phyloP scores from a whole-genome alignment of 2,797 vertebrate species.

The Coregonus sp. region DNA sequence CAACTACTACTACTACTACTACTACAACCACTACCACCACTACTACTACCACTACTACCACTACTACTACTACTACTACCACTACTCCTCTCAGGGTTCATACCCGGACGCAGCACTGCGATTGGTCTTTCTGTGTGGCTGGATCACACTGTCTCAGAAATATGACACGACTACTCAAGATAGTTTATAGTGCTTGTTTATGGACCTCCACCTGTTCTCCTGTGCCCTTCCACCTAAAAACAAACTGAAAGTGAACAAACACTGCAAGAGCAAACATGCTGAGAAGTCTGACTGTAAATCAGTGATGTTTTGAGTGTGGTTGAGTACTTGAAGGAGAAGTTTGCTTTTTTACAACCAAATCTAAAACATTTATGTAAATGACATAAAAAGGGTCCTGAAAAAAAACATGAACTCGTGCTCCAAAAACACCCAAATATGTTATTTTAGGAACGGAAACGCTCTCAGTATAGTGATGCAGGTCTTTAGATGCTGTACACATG shows the following conservation, averaged over 20 bases:
- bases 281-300: background rate
- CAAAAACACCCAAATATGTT: too few relatives aligned
- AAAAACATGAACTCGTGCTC: too few relatives aligned
- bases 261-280: background rate
- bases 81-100: background rate
- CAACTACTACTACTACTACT: too few relatives aligned
- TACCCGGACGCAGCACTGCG: background rate
- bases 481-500: too few relatives aligned
- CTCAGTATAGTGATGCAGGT: too few relatives aligned
- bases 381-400: too few relatives aligned
- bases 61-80: too few relatives aligned
- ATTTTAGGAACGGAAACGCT: too few relatives aligned
- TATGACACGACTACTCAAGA: background rate
- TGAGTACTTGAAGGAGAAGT: background rate
- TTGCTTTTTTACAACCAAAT: too few relatives aligned
- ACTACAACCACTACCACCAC: too few relatives aligned
- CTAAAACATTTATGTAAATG: too few relatives aligned
- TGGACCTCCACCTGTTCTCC: background rate
- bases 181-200: constrained; percentile 2
- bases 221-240: background rate
- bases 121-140: background rate
- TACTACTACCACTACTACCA: too few relatives aligned
- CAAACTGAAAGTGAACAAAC: constrained; percentile 2
- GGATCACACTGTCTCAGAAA: background rate
- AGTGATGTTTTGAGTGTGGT: background rate